Evolutionary conservation across 2,797 vertebrate genomes (phyloP).

Genomic region (Falco naumanni): DNA sequence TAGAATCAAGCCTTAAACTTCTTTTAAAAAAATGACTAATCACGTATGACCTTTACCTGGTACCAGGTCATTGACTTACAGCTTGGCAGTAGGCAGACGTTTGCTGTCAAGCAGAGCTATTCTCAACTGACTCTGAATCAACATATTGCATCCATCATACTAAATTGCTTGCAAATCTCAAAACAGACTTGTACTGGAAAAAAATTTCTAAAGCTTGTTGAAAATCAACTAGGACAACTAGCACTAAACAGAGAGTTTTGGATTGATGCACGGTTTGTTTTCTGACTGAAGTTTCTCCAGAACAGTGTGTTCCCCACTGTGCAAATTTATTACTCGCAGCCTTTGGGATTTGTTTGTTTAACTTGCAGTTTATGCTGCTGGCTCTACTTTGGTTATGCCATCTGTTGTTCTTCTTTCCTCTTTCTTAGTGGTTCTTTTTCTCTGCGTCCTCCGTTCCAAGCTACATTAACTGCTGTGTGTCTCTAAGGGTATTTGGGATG

Average conservation of each 20-base stretch:
- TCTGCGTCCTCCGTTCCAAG: conserved; percentile 17
- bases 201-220: not conserved
- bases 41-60: not conserved
- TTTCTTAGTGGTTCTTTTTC: conserved; percentile 22
- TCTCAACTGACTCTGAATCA: not conserved
- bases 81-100: not conserved
- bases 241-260: conserved; percentile 24
- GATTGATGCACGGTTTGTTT: conserved; percentile 43
- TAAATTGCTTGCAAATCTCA: not conserved
- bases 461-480: conserved; percentile 14
- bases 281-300: conserved; percentile 46
- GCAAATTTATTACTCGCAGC: conserved; percentile 57
- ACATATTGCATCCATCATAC: not conserved
- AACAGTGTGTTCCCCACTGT: conserved; percentile 53
- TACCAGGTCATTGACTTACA: not conserved
- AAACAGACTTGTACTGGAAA: not conserved
- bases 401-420: conserved; percentile 58
- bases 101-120: not conserved
- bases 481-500: conserved; percentile 13
- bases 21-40: not conserved
- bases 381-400: conserved; percentile 51
- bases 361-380: conserved; percentile 45
- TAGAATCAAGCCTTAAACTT: not conserved
- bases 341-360: conserved; percentile 71
- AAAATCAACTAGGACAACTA: conserved; percentile 37